Conservation (phyloP, 2,797 vertebrate species). For the Myotis planiceps region DNA sequence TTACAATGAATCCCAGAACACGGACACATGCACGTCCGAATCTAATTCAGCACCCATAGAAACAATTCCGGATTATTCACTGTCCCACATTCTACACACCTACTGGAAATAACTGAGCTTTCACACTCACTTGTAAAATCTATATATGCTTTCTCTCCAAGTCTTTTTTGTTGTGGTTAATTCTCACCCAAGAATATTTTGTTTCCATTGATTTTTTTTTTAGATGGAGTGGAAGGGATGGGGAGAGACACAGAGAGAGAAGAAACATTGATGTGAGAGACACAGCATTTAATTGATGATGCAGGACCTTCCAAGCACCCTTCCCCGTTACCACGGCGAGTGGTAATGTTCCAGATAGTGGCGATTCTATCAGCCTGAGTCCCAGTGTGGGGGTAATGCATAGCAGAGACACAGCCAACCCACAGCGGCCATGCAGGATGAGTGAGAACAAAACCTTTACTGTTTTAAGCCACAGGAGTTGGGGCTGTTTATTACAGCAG, state of each 20-base stretch:
- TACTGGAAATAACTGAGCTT: neutral
- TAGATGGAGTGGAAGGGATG: no score
- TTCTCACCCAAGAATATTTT: no score
- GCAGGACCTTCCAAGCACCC: neutral
- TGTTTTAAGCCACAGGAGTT: neutral
- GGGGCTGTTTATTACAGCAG: neutral
- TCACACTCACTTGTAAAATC: neutral
- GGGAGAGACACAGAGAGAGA: no score
- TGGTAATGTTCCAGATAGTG: neutral
- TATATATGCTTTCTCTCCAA: neutral
- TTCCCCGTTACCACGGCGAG: fast-evolving
- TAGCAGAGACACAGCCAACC: neutral
- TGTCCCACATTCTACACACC: neutral
- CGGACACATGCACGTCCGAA: neutral
- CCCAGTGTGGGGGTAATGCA: neutral
- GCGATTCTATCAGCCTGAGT: neutral
- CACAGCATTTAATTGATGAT: neutral
- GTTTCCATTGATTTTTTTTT: neutral
- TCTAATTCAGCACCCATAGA: neutral
- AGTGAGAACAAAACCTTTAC: neutral
- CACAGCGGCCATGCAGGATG: neutral
- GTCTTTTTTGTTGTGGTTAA: neutral
- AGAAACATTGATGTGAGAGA: no score
- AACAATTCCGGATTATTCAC: neutral
- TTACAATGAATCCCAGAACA: neutral